These are phyloP conservation scores for Agonopterix alstromeriana DNA, from an alignment of 2,888 invertebrate genomes.

Conservation along the genomic window DNA sequence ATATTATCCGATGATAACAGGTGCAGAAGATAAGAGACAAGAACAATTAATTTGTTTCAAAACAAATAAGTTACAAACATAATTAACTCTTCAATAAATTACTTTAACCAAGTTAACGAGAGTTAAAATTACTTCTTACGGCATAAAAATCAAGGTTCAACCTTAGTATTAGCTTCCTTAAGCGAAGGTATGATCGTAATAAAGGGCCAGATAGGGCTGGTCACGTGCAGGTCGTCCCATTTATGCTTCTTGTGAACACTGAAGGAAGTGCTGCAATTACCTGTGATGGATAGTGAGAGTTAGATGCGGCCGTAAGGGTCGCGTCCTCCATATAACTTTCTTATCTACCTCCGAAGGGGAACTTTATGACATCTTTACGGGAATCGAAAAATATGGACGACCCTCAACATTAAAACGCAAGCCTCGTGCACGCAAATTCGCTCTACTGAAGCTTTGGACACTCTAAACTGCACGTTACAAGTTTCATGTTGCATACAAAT, in stretches of 20 bases:
- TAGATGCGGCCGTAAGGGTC: slow-evolving; percentile 54
- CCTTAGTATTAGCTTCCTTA: not conserved
- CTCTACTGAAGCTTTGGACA: not conserved
- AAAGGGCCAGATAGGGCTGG: slow-evolving; percentile 54
- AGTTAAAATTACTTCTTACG: no score
- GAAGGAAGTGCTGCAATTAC: slow-evolving; percentile 65
- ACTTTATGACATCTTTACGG: slow-evolving; percentile 67
- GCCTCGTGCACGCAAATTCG: slow-evolving; percentile 23
- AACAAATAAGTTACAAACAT: no score
- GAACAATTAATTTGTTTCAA: no score
- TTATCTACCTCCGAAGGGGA: slow-evolving; percentile 60
- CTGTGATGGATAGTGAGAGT: slow-evolving; percentile 64
- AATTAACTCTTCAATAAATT: no score
- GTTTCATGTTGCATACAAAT: no score
- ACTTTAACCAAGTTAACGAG: no score
- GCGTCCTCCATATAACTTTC: slow-evolving; percentile 59
- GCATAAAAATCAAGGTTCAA: no score
- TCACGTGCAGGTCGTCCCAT: slow-evolving; percentile 61
- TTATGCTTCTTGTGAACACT: slow-evolving; percentile 61
- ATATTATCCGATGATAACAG: no score
- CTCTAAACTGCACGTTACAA: not conserved
- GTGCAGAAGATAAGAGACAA: no score
- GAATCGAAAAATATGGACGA: slow-evolving; percentile 63
- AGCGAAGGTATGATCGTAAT: slow-evolving; percentile 28
- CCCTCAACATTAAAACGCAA: slow-evolving; percentile 50